Evolutionary conservation across 2,113 vertebrate genomes (phyloP), one percentile per base, ranked within the genome.

Genomic region (Nansenia antarctica): DNA sequence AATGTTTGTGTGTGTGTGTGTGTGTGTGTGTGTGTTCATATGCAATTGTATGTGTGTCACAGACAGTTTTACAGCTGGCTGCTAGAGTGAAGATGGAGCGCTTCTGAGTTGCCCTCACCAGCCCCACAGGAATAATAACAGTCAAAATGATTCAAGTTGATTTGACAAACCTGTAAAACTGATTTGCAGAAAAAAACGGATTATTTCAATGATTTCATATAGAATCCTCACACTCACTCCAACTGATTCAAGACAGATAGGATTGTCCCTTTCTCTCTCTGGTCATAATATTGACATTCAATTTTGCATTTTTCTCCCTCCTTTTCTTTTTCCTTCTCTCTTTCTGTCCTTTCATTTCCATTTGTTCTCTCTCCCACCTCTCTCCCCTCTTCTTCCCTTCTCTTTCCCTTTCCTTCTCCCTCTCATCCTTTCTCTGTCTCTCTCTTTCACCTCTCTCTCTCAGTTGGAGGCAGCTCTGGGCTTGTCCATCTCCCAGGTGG

Each of bases 391-490:
- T 35, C 12, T 49, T 26, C 24, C 27, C 1, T 7, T 29, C 11
- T 52, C 1, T 54, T 14, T n/a, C 20, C 34, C 3, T 22, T 22
- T 54, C 8, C 62, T 4, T n/a, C 30, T 39, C 29, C 32, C 24
- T 18, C 11, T 32, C 14, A 7, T 34, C 7, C 55, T 42, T 35
- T 52, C 39, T 62, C 20, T 37, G 0, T 24, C 15, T 9, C 22
- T 57, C 27, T 66, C 14, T 59, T 2, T 52, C 47, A 24, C 64
- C 5, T 11, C 30, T 67, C 63, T 71, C 29, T 58, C 66, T 65
- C 87, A 97, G 95, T 35, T 97, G 90, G 94, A 96, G 89, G 87
- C 87, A 5, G 12, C 69, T 32, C 35, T 96, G 88, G 92, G 87
- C 31, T 79, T 92, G 72, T 86, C 85, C 72, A 87, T 96, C 72